A percentile compares a stretch with the other conserved stretches of the same genome.
These are phyloP conservation scores for Nothobranchius kuhntae DNA, from an alignment of 2,113 vertebrate species.

Conservation along the genomic window DNA sequence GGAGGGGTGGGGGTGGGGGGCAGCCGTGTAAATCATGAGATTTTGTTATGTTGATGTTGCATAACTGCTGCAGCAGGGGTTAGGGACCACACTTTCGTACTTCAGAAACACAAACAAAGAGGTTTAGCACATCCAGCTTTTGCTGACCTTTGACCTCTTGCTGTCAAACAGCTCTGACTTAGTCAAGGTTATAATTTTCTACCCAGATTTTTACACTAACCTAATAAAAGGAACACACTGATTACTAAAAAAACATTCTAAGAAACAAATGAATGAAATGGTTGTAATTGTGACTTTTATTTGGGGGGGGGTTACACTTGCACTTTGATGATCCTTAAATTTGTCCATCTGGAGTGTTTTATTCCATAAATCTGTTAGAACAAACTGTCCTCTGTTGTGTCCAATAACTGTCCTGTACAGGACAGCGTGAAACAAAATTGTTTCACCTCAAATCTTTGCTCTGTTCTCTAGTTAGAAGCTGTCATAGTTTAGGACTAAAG, in stretches of 20 bases:
- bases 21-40: not conserved
- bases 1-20: no score
- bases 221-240: not conserved
- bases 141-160: slow-evolving; percentile 39
- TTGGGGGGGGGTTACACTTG: slow-evolving; percentile 26
- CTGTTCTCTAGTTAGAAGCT: no score
- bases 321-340: slow-evolving; percentile 55
- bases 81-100: not conserved
- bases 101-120: not conserved
- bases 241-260: slow-evolving; percentile 2
- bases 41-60: not conserved
- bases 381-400: slow-evolving; percentile 11
- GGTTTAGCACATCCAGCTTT: not conserved
- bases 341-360: slow-evolving; percentile 14
- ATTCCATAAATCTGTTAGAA: slow-evolving; percentile 46
- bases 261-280: slow-evolving; percentile 17
- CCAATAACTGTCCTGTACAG: not conserved
- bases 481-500: not conserved
- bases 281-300: slow-evolving; percentile 33
- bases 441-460: not conserved
- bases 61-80: slow-evolving; percentile 8
- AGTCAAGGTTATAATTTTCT: not conserved
- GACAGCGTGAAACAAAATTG: not conserved
- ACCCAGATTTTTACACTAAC: not conserved
- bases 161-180: not conserved